These are phyloP conservation scores for Pipa parva DNA, from an alignment of 2,113 vertebrate species.

Conservation along the genomic window DNA sequence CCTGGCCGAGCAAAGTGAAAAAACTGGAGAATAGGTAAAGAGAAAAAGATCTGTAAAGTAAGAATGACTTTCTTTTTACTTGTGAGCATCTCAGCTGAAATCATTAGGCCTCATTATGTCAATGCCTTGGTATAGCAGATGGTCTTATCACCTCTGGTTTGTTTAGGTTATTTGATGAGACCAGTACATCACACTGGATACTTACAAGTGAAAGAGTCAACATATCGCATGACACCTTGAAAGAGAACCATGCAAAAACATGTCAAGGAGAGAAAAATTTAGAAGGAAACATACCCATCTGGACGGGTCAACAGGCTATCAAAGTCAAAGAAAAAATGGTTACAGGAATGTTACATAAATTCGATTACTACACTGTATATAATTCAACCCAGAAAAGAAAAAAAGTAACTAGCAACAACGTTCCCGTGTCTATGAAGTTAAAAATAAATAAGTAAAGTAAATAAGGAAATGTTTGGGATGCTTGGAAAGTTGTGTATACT, in stretches of 20 bases:
- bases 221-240: conserved; percentile 45
- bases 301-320: conserved; percentile 67
- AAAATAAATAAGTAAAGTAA: no score
- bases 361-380: no score
- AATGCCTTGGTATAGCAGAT: not conserved
- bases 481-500: no score
- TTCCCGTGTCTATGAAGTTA: no score
- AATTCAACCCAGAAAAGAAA: not conserved
- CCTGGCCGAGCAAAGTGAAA: conserved; percentile 24
- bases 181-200: conserved; percentile 20
- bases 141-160: not conserved
- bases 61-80: conserved; percentile 2
- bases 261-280: conserved; percentile 24
- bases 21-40: conserved; percentile 1
- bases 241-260: conserved; percentile 60
- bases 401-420: no score
- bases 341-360: conserved; percentile 35
- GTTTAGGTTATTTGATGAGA: not conserved
- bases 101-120: not conserved
- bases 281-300: conserved; percentile 69
- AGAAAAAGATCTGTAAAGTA: not conserved
- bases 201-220: conserved; percentile 55
- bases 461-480: no score
- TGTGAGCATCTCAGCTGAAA: conserved; percentile 3
- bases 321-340: conserved; percentile 60